Conservation (phyloP, 2,113 vertebrate species). For the Pavo muticus region DNA sequence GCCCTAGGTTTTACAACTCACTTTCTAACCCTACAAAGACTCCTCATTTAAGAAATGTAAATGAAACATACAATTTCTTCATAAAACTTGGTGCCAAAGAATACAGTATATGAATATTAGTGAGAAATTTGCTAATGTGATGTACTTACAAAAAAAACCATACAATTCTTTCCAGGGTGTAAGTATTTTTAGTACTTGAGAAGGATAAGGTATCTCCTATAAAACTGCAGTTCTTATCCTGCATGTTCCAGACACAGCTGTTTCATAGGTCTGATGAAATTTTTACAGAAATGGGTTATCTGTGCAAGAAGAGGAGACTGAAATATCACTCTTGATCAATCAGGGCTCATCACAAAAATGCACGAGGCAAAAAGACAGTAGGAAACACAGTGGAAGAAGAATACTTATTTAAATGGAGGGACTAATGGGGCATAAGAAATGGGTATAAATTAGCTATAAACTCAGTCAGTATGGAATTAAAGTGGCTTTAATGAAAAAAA, state of each 20-base stretch:
- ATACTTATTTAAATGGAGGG: neutral
- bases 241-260: neutral
- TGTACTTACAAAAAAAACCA: neutral
- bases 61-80: neutral
- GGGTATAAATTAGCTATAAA: neutral
- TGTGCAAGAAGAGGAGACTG: neutral
- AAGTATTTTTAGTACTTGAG: neutral
- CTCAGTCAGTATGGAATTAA: neutral
- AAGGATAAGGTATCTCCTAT: neutral
- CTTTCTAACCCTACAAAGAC: neutral
- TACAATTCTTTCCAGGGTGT: neutral
- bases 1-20: neutral
- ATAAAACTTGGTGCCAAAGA: neutral
- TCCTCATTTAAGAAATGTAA: neutral
- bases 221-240: neutral
- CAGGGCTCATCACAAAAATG: neutral
- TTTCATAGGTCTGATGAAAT: neutral
- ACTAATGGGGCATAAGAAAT: neutral
- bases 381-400: neutral
- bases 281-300: neutral
- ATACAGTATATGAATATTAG: neutral
- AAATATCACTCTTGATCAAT: neutral
- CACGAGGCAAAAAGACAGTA: neutral
- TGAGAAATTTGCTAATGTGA: accelerated
- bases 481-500: neutral